Evolutionary conservation across 64 coral and sea anemone species (phyloP).

Genomic region (Montipora efflorescens): DNA sequence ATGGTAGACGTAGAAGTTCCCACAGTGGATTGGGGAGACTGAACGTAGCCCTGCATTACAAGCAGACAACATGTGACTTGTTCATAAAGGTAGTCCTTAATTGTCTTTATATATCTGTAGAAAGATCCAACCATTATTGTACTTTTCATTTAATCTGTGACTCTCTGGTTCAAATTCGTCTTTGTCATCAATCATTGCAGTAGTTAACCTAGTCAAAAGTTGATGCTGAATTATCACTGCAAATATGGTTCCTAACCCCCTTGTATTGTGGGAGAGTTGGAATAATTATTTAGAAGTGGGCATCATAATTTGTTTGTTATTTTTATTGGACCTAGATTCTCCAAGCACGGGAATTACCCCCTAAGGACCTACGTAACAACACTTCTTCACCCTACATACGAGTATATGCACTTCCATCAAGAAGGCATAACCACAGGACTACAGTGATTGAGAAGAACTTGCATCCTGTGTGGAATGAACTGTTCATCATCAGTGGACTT

Average conservation of each 20-base stretch:
- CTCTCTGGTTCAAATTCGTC: no score
- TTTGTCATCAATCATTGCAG: background rate
- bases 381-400: constrained; percentile 93
- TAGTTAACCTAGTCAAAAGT: background rate
- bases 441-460: constrained; percentile 87
- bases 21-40: constrained; percentile 68
- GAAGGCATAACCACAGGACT: constrained; percentile 94
- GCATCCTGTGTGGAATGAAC: constrained; percentile 94
- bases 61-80: constrained; percentile 93
- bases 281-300: no score
- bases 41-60: constrained; percentile 90
- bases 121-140: no score
- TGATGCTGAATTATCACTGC: background rate
- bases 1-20: constrained; percentile 56
- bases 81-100: constrained; percentile 84
- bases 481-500: constrained; percentile 97
- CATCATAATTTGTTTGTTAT: no score
- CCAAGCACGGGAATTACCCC: constrained; percentile 82
- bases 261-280: no score
- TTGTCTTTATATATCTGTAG: no score
- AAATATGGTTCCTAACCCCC: background rate
- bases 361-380: constrained; percentile 90
- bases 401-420: constrained; percentile 93
- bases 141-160: background rate
- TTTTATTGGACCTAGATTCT: constrained; percentile 68